These are phyloP conservation scores for Heliconius ethilla DNA, from an alignment of 2,888 invertebrate species.

Conservation along the genomic window DNA sequence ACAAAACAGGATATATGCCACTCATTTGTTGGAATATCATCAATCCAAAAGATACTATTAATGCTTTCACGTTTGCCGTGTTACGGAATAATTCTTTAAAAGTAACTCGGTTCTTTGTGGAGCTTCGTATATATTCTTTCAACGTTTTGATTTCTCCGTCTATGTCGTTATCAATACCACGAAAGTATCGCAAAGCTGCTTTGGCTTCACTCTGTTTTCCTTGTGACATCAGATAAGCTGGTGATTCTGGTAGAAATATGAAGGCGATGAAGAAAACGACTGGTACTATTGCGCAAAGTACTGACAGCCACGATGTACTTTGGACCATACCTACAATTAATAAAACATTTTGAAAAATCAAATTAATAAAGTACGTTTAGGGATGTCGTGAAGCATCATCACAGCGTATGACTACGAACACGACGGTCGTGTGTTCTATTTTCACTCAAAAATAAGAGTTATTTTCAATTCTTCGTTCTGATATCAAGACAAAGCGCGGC, in stretches of 20 bases:
- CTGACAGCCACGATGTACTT: slow-evolving; percentile 67
- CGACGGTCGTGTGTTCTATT: too few species aligned
- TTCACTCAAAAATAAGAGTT: too few species aligned
- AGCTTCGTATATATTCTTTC: slow-evolving; percentile 73
- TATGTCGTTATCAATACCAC: slow-evolving; percentile 83
- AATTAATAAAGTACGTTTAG: background rate
- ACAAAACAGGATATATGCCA: slow-evolving; percentile 83
- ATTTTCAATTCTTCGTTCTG: too few species aligned
- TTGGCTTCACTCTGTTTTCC: slow-evolving; percentile 82
- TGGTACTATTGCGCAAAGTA: slow-evolving; percentile 71
- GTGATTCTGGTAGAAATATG: slow-evolving; percentile 88
- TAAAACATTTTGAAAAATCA: background rate
- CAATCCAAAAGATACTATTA: slow-evolving; percentile 80
- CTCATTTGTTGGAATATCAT: slow-evolving; percentile 86
- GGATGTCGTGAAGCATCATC: too few species aligned
- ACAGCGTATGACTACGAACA: too few species aligned
- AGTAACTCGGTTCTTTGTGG: slow-evolving; percentile 68
- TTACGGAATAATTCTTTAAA: slow-evolving; percentile 73
- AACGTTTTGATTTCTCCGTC: slow-evolving; percentile 80
- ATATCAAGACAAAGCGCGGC: too few species aligned
- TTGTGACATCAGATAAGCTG: slow-evolving; percentile 82
- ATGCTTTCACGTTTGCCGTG: slow-evolving; percentile 70
- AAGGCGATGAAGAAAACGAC: slow-evolving; percentile 76
- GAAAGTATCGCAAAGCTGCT: slow-evolving; percentile 82
- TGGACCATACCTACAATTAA: slow-evolving; percentile 69